These are phyloP conservation scores for Pantherophis guttatus DNA, from an alignment of 2,113 vertebrate species.

Conservation along the genomic window DNA sequence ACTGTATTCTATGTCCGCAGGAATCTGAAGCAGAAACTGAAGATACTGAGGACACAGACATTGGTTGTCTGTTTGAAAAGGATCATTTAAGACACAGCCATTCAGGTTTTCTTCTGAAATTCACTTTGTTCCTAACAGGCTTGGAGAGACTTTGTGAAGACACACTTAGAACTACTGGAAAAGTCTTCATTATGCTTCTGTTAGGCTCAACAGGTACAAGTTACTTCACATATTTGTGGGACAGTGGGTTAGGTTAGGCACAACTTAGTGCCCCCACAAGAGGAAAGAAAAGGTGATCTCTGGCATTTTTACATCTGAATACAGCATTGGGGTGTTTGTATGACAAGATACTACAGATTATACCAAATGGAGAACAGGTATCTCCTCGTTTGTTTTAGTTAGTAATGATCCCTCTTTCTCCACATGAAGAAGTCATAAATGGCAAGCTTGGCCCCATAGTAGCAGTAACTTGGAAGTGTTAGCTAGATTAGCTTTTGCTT, in stretches of 20 bases:
- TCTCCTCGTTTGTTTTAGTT: not conserved
- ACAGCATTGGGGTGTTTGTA: not conserved
- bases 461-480: not conserved
- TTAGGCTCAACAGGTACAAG: conserved; percentile 78
- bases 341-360: not conserved
- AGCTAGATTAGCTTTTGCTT: not conserved
- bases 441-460: not conserved
- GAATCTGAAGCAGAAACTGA: conserved; percentile 60
- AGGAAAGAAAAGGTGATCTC: not conserved
- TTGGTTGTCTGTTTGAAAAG: conserved; percentile 57
- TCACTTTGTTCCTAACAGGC: conserved; percentile 66
- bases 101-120: conserved; percentile 71
- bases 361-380: not conserved
- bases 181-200: conserved; percentile 74
- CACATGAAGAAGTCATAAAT: not conserved
- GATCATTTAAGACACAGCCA: conserved; percentile 53
- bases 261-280: not conserved
- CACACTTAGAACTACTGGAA: conserved; percentile 70
- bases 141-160: conserved; percentile 68
- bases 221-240: not conserved
- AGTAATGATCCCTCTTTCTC: not conserved
- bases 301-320: not conserved
- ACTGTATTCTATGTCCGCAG: not conserved
- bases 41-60: conserved; percentile 54
- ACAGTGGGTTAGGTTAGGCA: not conserved